These are phyloP conservation scores for Lapara coniferarum DNA, from an alignment of 2,888 invertebrate species.

Conservation along the genomic window DNA sequence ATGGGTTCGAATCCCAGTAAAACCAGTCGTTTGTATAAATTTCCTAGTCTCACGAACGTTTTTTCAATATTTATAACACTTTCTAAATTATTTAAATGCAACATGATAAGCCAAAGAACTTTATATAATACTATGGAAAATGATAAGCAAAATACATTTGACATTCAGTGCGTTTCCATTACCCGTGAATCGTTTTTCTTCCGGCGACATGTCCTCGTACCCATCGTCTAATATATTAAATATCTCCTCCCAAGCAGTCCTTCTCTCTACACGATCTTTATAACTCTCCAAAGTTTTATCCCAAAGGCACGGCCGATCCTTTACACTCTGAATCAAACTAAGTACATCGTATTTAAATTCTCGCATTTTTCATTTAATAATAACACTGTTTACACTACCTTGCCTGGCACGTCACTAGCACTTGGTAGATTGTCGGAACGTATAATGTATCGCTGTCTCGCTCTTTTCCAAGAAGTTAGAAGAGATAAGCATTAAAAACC, in stretches of 20 bases:
- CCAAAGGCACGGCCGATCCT: conserved; percentile 70
- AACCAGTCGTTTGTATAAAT: too few species aligned
- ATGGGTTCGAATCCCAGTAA: too few species aligned
- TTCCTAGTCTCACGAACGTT: too few species aligned
- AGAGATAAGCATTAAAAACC: conserved; percentile 43
- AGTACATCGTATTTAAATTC: conserved; percentile 70
- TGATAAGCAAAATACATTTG: neutral
- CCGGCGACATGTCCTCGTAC: conserved; percentile 63
- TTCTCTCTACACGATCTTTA: conserved; percentile 69
- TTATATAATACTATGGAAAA: too few species aligned
- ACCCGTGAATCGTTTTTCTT: conserved; percentile 65
- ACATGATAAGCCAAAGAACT: too few species aligned
- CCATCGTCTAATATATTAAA: conserved; percentile 59
- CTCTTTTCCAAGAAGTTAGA: conserved; percentile 37
- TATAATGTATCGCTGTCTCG: conserved; percentile 47
- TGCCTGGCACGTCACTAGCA: conserved; percentile 62
- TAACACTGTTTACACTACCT: conserved; percentile 57
- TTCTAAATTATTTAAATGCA: too few species aligned
- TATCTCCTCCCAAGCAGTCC: conserved; percentile 72
- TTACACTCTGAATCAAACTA: conserved; percentile 58
- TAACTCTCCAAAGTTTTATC: conserved; percentile 69
- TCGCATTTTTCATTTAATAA: conserved; percentile 50
- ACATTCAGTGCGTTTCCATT: conserved; percentile 41
- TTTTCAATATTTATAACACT: too few species aligned
- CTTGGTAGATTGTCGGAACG: conserved; percentile 59